Evolutionary conservation across 2,888 invertebrate genomes (phyloP).

Genomic region (Drosophila picticornis): DNA sequence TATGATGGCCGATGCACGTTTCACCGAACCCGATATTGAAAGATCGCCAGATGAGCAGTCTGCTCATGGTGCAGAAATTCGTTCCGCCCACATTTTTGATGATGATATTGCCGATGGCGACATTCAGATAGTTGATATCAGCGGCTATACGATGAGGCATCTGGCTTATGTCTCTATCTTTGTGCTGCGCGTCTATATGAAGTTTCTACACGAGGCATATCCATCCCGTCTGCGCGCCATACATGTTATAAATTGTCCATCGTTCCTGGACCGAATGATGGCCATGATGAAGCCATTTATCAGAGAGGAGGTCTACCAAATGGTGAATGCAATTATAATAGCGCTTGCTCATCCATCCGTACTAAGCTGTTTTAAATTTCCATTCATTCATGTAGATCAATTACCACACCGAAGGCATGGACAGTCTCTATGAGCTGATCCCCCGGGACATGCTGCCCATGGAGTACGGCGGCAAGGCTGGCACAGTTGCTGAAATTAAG

Average conservation of each 20-base stretch:
- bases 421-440: slow-evolving; percentile 87
- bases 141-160: slow-evolving; percentile 88
- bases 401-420: slow-evolving; percentile 87
- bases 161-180: slow-evolving; percentile 87
- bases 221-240: slow-evolving; percentile 89
- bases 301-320: slow-evolving; percentile 87
- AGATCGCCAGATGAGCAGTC: slow-evolving; percentile 37
- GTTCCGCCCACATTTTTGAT: slow-evolving; percentile 16
- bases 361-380: background rate
- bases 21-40: slow-evolving; percentile 50
- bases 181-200: slow-evolving; percentile 88
- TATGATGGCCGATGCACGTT: slow-evolving; percentile 76
- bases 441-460: slow-evolving; percentile 87
- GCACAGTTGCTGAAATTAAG: slow-evolving; percentile 83
- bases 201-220: slow-evolving; percentile 89
- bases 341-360: background rate
- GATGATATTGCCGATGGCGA: slow-evolving; percentile 88
- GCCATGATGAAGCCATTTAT: slow-evolving; percentile 87
- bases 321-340: slow-evolving; percentile 83
- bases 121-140: slow-evolving; percentile 89
- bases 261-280: slow-evolving; percentile 87
- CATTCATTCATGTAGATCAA: slow-evolving; percentile 84
- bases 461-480: slow-evolving; percentile 88
- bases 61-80: background rate
- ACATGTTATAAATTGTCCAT: slow-evolving; percentile 88